phyloP scores from a whole-genome alignment of 2,113 vertebrate genomes.

The Spea bombifrons region DNA sequence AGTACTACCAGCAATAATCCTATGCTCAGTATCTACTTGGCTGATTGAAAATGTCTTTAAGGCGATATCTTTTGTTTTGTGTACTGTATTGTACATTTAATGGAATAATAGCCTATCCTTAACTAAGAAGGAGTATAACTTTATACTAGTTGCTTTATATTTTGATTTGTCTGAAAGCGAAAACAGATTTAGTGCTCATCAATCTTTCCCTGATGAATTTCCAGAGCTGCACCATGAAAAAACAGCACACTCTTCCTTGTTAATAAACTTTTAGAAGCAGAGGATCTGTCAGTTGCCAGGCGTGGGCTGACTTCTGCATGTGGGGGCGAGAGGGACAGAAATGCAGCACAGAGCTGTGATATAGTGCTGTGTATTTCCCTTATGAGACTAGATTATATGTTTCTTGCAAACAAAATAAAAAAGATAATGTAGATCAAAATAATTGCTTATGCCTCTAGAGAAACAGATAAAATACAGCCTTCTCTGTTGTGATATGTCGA shows the following conservation, averaged over 20 bases:
- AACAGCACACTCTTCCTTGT: not conserved
- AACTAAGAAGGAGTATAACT: conserved; percentile 1
- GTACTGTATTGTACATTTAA: conserved; percentile 20
- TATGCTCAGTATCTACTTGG: not conserved
- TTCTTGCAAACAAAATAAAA: not conserved
- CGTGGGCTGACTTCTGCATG: not conserved
- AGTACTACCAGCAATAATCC: too few relatives aligned
- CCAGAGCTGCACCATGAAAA: conserved; percentile 11
- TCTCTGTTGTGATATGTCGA: not conserved
- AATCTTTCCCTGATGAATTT: conserved; percentile 21
- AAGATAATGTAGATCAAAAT: conserved; percentile 25
- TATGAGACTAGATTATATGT: conserved; percentile 4
- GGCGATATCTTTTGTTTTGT: not conserved
- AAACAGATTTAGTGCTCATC: conserved; percentile 19
- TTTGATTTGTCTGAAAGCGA: not conserved
- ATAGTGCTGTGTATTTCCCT: conserved; percentile 3
- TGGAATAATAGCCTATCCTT: conserved; percentile 1
- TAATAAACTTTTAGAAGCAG: conserved; percentile 12
- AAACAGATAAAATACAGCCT: not conserved
- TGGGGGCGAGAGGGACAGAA: conserved; percentile 2
- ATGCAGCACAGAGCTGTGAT: not conserved
- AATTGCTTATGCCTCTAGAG: not conserved
- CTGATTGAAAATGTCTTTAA: not conserved
- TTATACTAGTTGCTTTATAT: conserved; percentile 18
- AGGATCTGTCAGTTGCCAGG: conserved; percentile 6